Conservation (phyloP, 2,797 vertebrate species). For the Yasuhikotakia modesta region DNA sequence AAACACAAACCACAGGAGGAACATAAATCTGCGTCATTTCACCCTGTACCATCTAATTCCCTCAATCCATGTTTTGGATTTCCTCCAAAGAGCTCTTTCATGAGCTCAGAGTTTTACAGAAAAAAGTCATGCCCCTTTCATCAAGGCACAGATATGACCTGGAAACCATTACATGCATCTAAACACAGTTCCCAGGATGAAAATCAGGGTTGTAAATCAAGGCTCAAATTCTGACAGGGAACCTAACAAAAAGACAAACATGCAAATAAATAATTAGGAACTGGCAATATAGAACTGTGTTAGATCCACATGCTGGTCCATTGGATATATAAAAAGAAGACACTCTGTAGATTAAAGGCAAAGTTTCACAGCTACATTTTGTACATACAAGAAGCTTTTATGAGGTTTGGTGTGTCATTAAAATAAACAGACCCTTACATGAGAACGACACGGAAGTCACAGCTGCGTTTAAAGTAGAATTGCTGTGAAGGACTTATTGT, state of each 20-base stretch:
- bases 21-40: constrained; percentile 61
- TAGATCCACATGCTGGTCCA: background rate
- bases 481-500: constrained; percentile 17
- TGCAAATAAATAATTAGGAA: background rate
- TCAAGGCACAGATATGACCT: constrained; percentile 33
- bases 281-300: too few relatives aligned
- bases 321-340: background rate
- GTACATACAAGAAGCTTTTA: background rate
- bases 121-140: constrained; percentile 37
- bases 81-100: constrained; percentile 40
- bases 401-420: background rate
- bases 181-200: constrained; percentile 17
- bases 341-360: background rate
- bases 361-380: background rate
- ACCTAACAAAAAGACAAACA: background rate
- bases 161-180: constrained; percentile 46
- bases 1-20: constrained; percentile 54
- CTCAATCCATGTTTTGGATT: constrained; percentile 50
- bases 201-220: constrained; percentile 37
- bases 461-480: constrained; percentile 6
- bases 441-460: background rate
- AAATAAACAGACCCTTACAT: constrained; percentile 14
- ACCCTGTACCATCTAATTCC: constrained; percentile 54
- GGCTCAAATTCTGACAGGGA: background rate
- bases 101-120: constrained; percentile 28